phyloP scores from a whole-genome alignment of 2,888 invertebrate species.

The Pycnomerus fuliginosus region DNA sequence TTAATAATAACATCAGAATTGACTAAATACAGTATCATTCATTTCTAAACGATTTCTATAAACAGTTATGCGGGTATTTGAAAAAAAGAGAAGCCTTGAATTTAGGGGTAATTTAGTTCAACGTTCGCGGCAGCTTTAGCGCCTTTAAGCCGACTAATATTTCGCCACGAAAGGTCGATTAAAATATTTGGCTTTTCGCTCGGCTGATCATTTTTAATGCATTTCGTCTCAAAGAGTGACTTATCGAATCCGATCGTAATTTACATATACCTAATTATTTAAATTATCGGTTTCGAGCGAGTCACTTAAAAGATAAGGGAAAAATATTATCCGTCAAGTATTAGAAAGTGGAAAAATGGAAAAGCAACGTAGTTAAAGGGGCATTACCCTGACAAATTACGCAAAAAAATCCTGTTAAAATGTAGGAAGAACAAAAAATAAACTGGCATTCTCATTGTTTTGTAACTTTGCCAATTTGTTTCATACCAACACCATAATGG shows the following conservation, averaged over 20 bases:
- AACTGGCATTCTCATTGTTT: constrained; percentile 27
- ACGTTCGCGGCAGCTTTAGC: background rate
- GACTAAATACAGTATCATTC: constrained; percentile 12
- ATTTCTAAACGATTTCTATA: too few relatives aligned
- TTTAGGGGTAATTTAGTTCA: too few relatives aligned
- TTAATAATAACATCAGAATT: constrained; percentile 14
- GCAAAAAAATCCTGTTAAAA: constrained; percentile 31
- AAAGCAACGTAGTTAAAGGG: constrained; percentile 34
- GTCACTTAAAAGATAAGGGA: constrained; percentile 17
- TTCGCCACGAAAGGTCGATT: constrained; percentile 8
- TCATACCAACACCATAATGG: background rate
- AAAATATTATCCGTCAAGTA: constrained; percentile 16
- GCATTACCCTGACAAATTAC: constrained; percentile 34
- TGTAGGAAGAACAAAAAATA: constrained; percentile 32
- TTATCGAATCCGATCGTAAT: constrained; percentile 7
- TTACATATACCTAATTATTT: constrained; percentile 18
- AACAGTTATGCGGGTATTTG: too few relatives aligned
- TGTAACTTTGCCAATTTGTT: constrained; percentile 26
- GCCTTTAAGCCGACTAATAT: constrained; percentile 5
- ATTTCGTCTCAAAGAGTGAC: constrained; percentile 3
- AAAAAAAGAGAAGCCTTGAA: too few relatives aligned
- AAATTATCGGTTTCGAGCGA: constrained; percentile 15
- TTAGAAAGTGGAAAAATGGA: constrained; percentile 29
- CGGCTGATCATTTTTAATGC: constrained; percentile 9
- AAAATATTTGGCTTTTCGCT: constrained; percentile 6